A percentile compares a stretch with the other conserved stretches of the same genome.
These are phyloP conservation scores for Minunthozetes semirufus DNA, from an alignment of 2,888 invertebrate species.

Conservation along the genomic window DNA sequence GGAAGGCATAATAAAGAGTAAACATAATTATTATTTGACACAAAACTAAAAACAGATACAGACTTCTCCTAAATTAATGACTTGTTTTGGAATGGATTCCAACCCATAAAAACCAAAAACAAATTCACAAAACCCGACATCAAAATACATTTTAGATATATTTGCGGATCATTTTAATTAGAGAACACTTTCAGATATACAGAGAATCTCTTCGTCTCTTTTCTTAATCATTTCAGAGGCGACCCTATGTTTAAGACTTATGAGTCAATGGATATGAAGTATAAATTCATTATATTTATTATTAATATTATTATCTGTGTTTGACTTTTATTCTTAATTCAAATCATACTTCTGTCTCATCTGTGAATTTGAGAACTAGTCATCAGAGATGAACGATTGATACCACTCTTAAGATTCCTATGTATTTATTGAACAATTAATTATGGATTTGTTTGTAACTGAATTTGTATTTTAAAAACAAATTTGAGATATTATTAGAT, in stretches of 20 bases:
- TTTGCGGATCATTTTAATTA: not conserved
- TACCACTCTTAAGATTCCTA: not conserved
- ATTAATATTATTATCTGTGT: not conserved
- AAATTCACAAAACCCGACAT: not conserved
- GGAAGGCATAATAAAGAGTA: not conserved
- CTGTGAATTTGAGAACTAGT: not conserved
- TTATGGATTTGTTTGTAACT: not conserved
- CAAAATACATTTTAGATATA: not conserved
- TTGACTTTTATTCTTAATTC: not conserved
- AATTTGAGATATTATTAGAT: not conserved
- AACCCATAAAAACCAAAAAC: not conserved
- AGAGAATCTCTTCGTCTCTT: not conserved
- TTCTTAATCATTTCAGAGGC: not conserved
- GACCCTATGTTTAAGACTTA: not conserved
- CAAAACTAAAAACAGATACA: not conserved
- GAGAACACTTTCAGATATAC: not conserved
- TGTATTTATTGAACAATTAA: not conserved
- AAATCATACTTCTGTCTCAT: not conserved
- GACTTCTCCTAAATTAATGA: not conserved
- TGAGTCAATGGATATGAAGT: not conserved
- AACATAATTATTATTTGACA: constrained; percentile 8
- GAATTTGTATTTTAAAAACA: not conserved
- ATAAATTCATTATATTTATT: not conserved
- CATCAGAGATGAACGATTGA: not conserved
- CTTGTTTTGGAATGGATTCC: not conserved